Base-by-base conservation (phyloP, 1,140 invertebrate species). In the Caerostris extrusa region DNA sequence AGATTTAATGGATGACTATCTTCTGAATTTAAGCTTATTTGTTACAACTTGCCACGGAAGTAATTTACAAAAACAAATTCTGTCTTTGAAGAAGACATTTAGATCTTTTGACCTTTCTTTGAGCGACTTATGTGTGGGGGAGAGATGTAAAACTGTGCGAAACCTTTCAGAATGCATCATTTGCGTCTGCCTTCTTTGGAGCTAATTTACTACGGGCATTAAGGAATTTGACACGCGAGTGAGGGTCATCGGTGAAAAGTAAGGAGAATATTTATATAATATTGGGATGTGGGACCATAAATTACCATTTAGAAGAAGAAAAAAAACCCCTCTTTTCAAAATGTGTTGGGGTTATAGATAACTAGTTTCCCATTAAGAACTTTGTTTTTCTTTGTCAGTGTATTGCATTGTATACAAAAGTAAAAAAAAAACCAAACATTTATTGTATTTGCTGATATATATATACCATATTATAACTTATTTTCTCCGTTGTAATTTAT, bases 131-230 rank as follows among this genome's bases (percentile, higher is more conserved):
- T 77, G 10, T 50, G 19, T 14, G 50, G 12, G 7, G 34, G 12
- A 77, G 34, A 3, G 19, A 77, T 50, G 34, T 77, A 77, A 77
- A 77, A 77, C 67, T 69, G 17, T 69, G 17, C n/a, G 17, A 69
- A 69, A n/a, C 7, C 50, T 77, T 10, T 77, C 3, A 77, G 61
- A 77, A 77, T 50, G 10, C 5, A 77, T 77, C 7, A 77, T 34
- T 77, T 77, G n/a, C 67, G n/a, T 69, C 7, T 69, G 67, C 34
- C 50, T 77, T 77, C 71, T 77, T 77, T 77, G 19, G 34, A 77
- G 17, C 67, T 19, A 69, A n/a, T 12, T 77, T 53, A 53, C 34
- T 53, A n/a, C n/a, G n/a, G 5, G 19, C 10, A 34, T 77, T 77
- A 50, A 77, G 19, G 67, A 77, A 77, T 77, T 77, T 8, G 69